phyloP scores from a whole-genome alignment of 2,888 invertebrate species.

The Automeris io region DNA sequence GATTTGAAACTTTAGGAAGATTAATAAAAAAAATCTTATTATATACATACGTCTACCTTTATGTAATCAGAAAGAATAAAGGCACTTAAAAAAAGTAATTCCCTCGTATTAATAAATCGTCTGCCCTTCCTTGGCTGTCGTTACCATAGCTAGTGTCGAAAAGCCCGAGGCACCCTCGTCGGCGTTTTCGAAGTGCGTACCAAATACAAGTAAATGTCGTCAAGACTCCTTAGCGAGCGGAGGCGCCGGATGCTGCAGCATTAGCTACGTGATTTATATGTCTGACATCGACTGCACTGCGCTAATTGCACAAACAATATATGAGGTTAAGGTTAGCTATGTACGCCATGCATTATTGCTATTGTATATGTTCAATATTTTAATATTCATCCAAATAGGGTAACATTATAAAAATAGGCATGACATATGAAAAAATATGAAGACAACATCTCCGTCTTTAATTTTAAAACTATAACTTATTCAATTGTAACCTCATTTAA shows the following conservation, averaged over 20 bases:
- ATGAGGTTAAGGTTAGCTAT: slow-evolving; percentile 32
- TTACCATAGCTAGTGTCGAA: slow-evolving; percentile 23
- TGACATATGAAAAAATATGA: no score
- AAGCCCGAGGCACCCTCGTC: slow-evolving; percentile 7
- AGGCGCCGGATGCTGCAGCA: slow-evolving; percentile 68
- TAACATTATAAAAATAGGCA: background rate
- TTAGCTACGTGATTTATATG: slow-evolving; percentile 71
- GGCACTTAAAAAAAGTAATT: slow-evolving; percentile 37
- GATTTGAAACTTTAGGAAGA: no score
- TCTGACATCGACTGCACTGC: slow-evolving; percentile 58
- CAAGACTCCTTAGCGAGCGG: slow-evolving; percentile 43
- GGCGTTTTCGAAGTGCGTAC: slow-evolving; percentile 15
- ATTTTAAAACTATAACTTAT: no score
- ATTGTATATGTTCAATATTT: no score
- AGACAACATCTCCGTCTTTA: no score
- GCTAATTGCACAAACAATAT: slow-evolving; percentile 62
- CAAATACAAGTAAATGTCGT: slow-evolving; percentile 44
- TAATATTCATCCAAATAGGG: no score
- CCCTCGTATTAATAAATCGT: slow-evolving; percentile 58
- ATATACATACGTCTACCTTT: no score
- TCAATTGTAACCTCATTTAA: no score
- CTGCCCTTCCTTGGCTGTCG: slow-evolving; percentile 45
- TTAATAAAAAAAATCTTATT: no score
- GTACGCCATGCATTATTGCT: slow-evolving; percentile 29
- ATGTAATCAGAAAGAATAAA: background rate